Evolutionary conservation across 30 jellyfish, hydroid and myxozoan genomes (phyloP).

Genomic region (Hydra vulgaris): DNA sequence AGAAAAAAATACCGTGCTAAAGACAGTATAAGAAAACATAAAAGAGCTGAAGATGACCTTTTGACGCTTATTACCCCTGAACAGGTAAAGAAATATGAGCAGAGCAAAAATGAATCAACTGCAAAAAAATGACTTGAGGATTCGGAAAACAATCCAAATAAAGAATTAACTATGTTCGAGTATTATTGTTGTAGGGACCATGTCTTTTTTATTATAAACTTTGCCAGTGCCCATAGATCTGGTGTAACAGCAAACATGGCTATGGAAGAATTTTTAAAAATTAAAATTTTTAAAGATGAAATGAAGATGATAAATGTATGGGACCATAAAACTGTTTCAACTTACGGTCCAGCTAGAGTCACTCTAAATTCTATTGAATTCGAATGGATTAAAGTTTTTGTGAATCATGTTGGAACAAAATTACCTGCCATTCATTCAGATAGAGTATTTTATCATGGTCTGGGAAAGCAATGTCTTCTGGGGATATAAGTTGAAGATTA

Average conservation of each 20-base stretch:
- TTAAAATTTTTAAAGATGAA: too few species aligned
- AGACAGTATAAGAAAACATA: background rate
- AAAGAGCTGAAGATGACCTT: background rate
- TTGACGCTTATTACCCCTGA: constrained; percentile 1
- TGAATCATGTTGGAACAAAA: background rate
- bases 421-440: too few species aligned
- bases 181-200: constrained; percentile 1
- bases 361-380: background rate
- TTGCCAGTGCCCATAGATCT: background rate
- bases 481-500: background rate
- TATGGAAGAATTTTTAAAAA: background rate
- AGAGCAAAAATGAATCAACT: background rate
- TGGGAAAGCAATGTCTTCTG: background rate
- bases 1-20: background rate
- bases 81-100: background rate
- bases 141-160: background rate
- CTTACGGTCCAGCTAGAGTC: background rate
- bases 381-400: constrained; percentile 2
- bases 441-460: too few species aligned
- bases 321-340: background rate
- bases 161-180: background rate
- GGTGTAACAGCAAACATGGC: background rate
- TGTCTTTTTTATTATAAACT: background rate
- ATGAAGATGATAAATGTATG: background rate
- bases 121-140: background rate